phyloP scores from a whole-genome alignment of 2,113 vertebrate species.

The Periophthalmodon schlosseri region DNA sequence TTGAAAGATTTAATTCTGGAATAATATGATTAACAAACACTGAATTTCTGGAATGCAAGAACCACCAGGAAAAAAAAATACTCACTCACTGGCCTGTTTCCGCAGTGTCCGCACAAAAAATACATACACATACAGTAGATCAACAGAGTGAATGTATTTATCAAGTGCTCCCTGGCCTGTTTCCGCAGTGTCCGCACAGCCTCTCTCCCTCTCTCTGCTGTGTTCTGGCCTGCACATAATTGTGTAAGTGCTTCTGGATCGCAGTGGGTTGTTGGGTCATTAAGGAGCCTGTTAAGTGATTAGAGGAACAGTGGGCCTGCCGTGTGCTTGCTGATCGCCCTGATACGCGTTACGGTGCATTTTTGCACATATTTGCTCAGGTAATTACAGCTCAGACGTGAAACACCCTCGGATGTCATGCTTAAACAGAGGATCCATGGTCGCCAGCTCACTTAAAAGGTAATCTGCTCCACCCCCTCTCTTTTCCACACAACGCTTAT shows the following conservation, averaged over 20 bases:
- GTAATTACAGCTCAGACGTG: constrained; percentile 68
- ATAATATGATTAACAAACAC: too few relatives aligned
- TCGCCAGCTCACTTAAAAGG: constrained; percentile 57
- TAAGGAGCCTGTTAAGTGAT: constrained; percentile 79
- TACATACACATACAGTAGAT: not conserved
- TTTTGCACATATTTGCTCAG: constrained; percentile 67
- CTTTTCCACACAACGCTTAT: constrained; percentile 40
- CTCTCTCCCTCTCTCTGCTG: constrained; percentile 27
- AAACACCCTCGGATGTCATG: constrained; percentile 64
- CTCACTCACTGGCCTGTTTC: too few relatives aligned
- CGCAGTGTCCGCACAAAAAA: too few relatives aligned
- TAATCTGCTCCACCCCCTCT: constrained; percentile 43
- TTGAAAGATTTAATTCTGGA: too few relatives aligned
- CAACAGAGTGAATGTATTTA: constrained; percentile 10
- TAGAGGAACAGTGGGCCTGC: constrained; percentile 72
- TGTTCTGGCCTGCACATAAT: constrained; percentile 73
- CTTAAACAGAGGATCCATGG: constrained; percentile 48
- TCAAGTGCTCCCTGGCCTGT: constrained; percentile 18
- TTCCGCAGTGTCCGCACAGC: constrained; percentile 12
- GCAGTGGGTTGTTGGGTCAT: constrained; percentile 80
- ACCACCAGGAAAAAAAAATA: not conserved
- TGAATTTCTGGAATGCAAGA: not conserved
- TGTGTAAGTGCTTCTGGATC: constrained; percentile 80
- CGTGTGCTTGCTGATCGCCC: constrained; percentile 67
- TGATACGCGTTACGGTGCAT: constrained; percentile 61